Percentiles rank a stretch among this genome's conserved stretches.
These are phyloP conservation scores for Achlya flavicornis DNA, from an alignment of 2,888 invertebrate species.

Conservation along the genomic window DNA sequence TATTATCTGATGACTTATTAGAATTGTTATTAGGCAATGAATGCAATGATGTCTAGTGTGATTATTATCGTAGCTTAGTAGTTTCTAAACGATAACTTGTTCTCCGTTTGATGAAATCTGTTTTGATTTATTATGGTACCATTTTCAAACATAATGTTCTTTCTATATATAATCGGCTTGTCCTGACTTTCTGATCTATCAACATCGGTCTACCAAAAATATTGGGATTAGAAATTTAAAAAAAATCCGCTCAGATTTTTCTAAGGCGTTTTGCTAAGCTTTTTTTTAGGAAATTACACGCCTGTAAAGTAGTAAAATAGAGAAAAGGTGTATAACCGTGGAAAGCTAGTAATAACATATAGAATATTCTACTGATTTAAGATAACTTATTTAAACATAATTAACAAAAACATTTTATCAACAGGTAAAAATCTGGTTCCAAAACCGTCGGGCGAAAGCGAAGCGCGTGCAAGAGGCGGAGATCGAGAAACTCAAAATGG, in stretches of 20 bases:
- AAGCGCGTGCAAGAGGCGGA: slow-evolving; percentile 99
- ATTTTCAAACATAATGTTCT: too few species aligned
- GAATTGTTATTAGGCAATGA: not conserved
- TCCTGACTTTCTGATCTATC: too few species aligned
- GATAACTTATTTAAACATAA: slow-evolving; percentile 9
- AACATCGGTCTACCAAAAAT: too few species aligned
- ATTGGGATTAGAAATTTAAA: too few species aligned
- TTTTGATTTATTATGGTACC: not conserved
- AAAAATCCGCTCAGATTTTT: too few species aligned
- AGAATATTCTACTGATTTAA: not conserved
- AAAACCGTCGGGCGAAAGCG: slow-evolving; percentile 97
- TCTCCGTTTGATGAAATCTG: not conserved
- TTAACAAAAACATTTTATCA: slow-evolving; percentile 54
- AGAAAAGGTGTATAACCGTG: too few species aligned
- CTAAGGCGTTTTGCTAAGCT: too few species aligned
- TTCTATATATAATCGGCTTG: too few species aligned
- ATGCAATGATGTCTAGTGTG: not conserved
- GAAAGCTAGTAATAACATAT: too few species aligned
- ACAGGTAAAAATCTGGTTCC: slow-evolving; percentile 96
- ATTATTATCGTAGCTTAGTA: not conserved
- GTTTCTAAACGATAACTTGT: slow-evolving; percentile 4
- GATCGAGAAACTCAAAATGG: slow-evolving; percentile 97
- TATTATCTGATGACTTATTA: slow-evolving; percentile 10
- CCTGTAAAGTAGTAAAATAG: too few species aligned
- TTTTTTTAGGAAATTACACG: too few species aligned